A percentile compares a stretch with the other conserved stretches of the same genome.
Conservation (phyloP, 2,113 vertebrate genomes). For the Tupaia chinensis region DNA sequence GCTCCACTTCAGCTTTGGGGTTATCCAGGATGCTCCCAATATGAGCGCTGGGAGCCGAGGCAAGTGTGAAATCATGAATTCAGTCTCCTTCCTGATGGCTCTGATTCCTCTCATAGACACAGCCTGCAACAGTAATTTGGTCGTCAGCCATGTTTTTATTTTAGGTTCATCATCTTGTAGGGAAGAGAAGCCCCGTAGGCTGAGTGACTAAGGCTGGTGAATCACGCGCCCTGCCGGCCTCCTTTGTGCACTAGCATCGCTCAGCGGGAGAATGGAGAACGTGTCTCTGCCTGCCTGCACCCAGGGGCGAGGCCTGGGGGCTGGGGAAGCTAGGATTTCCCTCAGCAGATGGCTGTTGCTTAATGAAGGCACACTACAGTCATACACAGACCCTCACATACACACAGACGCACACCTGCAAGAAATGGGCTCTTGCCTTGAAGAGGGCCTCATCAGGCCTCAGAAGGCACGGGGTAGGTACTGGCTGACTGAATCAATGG, state of each 20-base stretch:
- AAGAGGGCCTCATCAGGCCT: neutral
- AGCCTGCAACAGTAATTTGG: neutral
- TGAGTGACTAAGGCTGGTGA: slow-evolving; percentile 58
- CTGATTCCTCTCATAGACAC: neutral
- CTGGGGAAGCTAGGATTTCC: slow-evolving; percentile 37
- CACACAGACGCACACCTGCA: neutral
- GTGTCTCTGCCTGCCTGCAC: neutral
- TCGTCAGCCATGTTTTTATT: slow-evolving; percentile 35
- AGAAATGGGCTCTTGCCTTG: neutral
- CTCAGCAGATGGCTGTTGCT: neutral
- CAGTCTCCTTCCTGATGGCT: neutral
- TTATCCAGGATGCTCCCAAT: neutral
- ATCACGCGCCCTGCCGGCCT: neutral
- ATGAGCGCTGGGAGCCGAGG: neutral
- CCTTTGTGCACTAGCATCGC: neutral
- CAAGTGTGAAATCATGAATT: neutral
- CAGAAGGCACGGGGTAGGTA: neutral
- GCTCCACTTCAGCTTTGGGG: neutral
- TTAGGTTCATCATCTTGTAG: neutral
- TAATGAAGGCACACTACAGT: neutral
- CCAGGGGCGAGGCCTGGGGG: neutral
- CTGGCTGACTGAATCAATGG: neutral
- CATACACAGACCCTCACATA: neutral
- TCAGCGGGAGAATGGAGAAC: neutral
- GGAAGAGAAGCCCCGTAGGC: slow-evolving; percentile 34